Conservation (phyloP, 2,113 vertebrate species). For the Ginglymostoma cirratum region DNA sequence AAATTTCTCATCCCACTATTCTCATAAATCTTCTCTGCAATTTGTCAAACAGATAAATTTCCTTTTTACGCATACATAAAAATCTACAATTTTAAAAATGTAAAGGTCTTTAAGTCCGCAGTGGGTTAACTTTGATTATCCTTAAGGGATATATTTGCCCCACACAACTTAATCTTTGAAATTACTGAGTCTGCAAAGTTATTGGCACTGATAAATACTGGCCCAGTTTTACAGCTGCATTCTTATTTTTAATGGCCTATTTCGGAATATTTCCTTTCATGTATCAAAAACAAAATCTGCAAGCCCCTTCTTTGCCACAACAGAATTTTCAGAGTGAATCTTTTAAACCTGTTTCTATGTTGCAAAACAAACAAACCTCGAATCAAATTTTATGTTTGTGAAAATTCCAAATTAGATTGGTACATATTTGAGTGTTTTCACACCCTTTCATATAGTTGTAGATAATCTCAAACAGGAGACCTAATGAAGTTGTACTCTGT, state of each 20-base stretch:
- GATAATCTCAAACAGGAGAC: not conserved
- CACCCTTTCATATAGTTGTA: not conserved
- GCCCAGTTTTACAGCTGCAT: slow-evolving; percentile 29
- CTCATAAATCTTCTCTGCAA: not conserved
- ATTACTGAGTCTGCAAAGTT: slow-evolving; percentile 31
- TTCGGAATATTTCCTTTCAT: slow-evolving; percentile 11
- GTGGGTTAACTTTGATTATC: slow-evolving; percentile 6
- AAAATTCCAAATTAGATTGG: not conserved
- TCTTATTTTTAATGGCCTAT: slow-evolving; percentile 32
- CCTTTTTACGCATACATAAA: not conserved
- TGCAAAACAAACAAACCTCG: not conserved
- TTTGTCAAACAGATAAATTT: slow-evolving; percentile 22
- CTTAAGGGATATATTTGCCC: not conserved
- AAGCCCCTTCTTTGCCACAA: not conserved
- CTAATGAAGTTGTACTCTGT: not conserved
- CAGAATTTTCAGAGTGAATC: not conserved
- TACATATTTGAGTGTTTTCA: not conserved
- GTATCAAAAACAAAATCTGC: slow-evolving; percentile 23
- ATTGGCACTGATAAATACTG: slow-evolving; percentile 27
- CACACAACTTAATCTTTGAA: not conserved
- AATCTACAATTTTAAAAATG: slow-evolving; percentile 6
- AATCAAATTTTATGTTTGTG: not conserved
- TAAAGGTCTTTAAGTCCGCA: not conserved
- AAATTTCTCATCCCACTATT: not conserved
- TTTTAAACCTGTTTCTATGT: not conserved